A percentile compares a stretch with the other conserved stretches of the same genome.
Evolutionary conservation across 2,113 vertebrate genomes (phyloP).

Genomic region (Numenius arquata): DNA sequence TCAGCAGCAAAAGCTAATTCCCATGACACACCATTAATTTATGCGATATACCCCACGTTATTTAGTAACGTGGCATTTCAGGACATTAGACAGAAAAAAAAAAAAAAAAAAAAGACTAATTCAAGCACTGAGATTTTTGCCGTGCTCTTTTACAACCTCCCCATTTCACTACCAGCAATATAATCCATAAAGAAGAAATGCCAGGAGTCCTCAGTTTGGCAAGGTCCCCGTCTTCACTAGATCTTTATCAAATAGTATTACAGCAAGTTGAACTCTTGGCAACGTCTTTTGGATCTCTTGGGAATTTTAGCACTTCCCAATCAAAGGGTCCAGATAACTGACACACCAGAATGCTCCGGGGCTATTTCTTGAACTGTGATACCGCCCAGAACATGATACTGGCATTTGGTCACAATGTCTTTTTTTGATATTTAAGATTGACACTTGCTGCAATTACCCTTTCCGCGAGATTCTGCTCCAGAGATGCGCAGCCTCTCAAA

Average conservation of each 20-base stretch:
- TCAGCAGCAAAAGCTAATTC: not conserved
- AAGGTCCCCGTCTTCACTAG: not conserved
- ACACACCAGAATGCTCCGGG: constrained; percentile 38
- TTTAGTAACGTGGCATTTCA: not conserved
- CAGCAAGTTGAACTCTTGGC: constrained; percentile 12
- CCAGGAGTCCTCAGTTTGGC: not conserved
- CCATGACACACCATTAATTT: not conserved
- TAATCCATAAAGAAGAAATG: not conserved
- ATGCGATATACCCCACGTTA: not conserved
- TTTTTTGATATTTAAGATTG: constrained; percentile 63
- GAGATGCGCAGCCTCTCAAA: constrained; percentile 63
- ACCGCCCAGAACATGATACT: constrained; percentile 38
- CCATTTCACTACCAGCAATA: not conserved
- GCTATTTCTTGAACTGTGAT: constrained; percentile 58
- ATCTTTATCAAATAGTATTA: not conserved
- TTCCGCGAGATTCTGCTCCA: constrained; percentile 60
- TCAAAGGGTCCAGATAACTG: constrained; percentile 48
- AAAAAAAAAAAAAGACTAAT: not conserved
- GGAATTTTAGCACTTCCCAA: constrained; percentile 44
- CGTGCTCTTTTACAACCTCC: not conserved
- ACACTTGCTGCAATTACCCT: constrained; percentile 70
- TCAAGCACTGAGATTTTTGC: not conserved
- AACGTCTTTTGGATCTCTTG: constrained; percentile 11
- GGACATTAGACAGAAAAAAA: not conserved
- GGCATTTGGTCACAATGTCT: constrained; percentile 59